Percentiles rank a stretch among this genome's conserved stretches.
Conservation (phyloP, 2,113 vertebrate species). For the Zosterops borbonicus region DNA sequence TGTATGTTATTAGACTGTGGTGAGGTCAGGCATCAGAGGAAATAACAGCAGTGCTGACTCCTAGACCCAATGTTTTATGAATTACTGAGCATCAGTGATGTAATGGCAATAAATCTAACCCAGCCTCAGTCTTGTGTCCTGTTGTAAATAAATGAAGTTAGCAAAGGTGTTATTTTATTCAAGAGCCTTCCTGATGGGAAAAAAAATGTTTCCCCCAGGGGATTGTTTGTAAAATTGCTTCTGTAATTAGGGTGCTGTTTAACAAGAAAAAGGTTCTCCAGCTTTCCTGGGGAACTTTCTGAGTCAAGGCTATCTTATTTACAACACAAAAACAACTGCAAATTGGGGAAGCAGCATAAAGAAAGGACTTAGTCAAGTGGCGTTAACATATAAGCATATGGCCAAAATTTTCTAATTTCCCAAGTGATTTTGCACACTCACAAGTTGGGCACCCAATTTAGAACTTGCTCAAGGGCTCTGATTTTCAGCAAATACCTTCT, state of each 20-base stretch:
- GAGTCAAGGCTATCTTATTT: slow-evolving; percentile 31
- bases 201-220: background rate
- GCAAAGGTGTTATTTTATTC: slow-evolving; percentile 65
- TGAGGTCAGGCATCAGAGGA: slow-evolving; percentile 76
- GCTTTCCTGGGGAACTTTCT: slow-evolving; percentile 38
- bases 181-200: slow-evolving; percentile 45
- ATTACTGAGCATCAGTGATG: slow-evolving; percentile 74
- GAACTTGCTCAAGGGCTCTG: background rate
- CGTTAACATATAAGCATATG: slow-evolving; percentile 32
- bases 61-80: slow-evolving; percentile 73
- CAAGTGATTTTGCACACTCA: slow-evolving; percentile 7
- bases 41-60: slow-evolving; percentile 73
- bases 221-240: slow-evolving; percentile 50
- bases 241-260: slow-evolving; percentile 42
- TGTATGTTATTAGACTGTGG: slow-evolving; percentile 74
- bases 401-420: slow-evolving; percentile 37
- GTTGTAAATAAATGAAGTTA: slow-evolving; percentile 71
- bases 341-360: slow-evolving; percentile 26
- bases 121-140: slow-evolving; percentile 63
- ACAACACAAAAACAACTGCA: slow-evolving; percentile 35
- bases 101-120: slow-evolving; percentile 71
- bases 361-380: slow-evolving; percentile 46
- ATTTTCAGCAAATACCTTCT: background rate
- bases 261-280: slow-evolving; percentile 39
- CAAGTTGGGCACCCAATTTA: background rate